Evolutionary conservation across 2,113 vertebrate genomes (phyloP).

Genomic region (Sakesphorus luctuosus): DNA sequence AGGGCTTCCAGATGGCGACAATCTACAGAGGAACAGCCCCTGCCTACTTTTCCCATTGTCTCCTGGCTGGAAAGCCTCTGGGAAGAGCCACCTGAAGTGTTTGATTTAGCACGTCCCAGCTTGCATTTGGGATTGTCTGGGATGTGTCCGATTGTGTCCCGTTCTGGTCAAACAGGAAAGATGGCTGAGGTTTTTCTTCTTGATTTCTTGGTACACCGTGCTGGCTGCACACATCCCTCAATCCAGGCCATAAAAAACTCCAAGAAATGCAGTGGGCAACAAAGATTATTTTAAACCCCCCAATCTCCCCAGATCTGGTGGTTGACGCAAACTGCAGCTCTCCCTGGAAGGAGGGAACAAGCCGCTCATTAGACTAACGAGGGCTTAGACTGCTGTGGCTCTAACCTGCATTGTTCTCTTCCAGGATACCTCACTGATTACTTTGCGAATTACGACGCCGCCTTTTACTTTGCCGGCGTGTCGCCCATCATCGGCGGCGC

Average conservation of each 20-base stretch:
- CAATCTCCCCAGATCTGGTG: neutral
- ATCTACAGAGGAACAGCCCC: neutral
- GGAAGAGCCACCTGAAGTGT: neutral
- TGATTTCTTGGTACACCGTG: neutral
- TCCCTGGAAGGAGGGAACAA: neutral
- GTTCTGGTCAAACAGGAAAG: neutral
- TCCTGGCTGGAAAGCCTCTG: neutral
- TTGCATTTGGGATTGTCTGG: neutral
- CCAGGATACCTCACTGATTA: conserved; percentile 89
- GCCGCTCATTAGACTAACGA: neutral
- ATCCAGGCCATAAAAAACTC: neutral
- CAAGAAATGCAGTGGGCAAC: neutral
- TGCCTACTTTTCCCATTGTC: neutral
- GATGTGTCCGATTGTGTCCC: neutral
- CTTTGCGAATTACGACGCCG: conserved; percentile 87
- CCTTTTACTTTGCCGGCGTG: conserved; percentile 94
- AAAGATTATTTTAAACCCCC: neutral
- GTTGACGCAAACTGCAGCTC: neutral
- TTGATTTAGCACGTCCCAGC: neutral
- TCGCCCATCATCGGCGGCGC: conserved; percentile 90
- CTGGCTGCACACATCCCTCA: neutral
- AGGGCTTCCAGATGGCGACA: neutral
- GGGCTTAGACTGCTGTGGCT: neutral
- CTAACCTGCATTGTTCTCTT: neutral
- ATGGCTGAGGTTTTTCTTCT: neutral